A percentile compares a stretch with the other conserved stretches of the same genome.
Conservation (phyloP, 2,113 vertebrate species). For the Tyto alba region DNA sequence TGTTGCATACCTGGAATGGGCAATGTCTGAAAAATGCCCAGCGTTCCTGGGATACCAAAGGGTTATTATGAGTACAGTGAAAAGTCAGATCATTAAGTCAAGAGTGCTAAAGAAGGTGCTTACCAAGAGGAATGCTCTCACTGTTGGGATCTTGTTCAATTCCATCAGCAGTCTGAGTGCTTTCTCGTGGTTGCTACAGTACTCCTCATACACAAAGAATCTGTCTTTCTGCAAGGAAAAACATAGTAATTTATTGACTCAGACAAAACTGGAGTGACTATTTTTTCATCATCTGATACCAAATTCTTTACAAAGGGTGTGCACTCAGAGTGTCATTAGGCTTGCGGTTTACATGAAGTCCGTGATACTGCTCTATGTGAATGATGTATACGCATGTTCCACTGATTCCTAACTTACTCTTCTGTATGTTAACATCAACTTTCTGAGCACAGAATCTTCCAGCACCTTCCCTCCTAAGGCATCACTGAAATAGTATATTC, state of each 20-base stretch:
- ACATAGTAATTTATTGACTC: not conserved
- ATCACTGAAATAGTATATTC: not conserved
- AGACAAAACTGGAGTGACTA: not conserved
- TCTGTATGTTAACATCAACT: not conserved
- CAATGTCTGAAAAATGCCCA: not conserved
- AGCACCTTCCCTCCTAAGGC: not conserved
- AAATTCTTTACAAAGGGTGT: not conserved
- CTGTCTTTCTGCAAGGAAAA: slow-evolving; percentile 84
- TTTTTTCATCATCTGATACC: not conserved
- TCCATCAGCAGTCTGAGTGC: slow-evolving; percentile 94
- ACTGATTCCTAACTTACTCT: not conserved
- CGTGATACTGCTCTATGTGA: not conserved
- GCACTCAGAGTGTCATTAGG: not conserved
- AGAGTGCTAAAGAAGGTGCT: slow-evolving; percentile 53
- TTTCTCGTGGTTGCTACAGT: slow-evolving; percentile 99
- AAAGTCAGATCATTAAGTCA: not conserved
- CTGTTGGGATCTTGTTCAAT: slow-evolving; percentile 92
- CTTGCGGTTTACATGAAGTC: not conserved
- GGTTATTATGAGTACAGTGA: not conserved
- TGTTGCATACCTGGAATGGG: not conserved
- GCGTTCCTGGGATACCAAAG: not conserved
- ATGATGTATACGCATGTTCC: not conserved
- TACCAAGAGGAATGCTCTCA: slow-evolving; percentile 94
- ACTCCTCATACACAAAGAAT: slow-evolving; percentile 95
- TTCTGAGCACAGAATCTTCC: not conserved